A percentile compares a stretch with the other conserved stretches of the same genome.
Evolutionary conservation across 2,888 invertebrate species (phyloP).

Genomic region (Lissocephala sabroskyi): DNA sequence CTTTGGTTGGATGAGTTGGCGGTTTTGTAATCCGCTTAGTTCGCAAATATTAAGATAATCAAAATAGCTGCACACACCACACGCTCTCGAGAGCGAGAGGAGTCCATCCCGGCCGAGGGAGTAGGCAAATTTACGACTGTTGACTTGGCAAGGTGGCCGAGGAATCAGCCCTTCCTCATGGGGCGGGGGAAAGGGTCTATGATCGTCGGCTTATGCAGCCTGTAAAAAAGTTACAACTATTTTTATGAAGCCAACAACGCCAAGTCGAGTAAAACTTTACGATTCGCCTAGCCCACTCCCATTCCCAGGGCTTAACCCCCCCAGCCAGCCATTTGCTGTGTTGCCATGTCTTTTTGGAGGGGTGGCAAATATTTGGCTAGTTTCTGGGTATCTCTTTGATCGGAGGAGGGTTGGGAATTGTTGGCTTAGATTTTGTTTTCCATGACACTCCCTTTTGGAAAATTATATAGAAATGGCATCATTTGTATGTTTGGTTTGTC

Average conservation of each 20-base stretch:
- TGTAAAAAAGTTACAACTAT: constrained; percentile 54
- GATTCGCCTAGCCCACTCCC: not conserved
- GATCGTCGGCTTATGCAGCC: constrained; percentile 50
- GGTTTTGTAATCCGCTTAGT: constrained; percentile 1
- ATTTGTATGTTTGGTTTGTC: too few relatives aligned
- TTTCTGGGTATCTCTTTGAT: not conserved
- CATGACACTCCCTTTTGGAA: too few relatives aligned
- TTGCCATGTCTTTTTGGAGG: too few relatives aligned
- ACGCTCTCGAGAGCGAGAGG: not conserved
- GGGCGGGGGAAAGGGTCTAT: not conserved
- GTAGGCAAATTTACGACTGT: constrained; percentile 44
- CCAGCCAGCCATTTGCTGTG: not conserved
- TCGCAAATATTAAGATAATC: constrained; percentile 35
- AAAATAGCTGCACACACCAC: constrained; percentile 9
- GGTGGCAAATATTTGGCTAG: constrained; percentile 3
- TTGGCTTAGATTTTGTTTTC: too few relatives aligned
- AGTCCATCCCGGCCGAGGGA: not conserved
- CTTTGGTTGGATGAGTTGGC: not conserved
- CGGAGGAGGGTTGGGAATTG: too few relatives aligned
- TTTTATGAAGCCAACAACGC: constrained; percentile 53
- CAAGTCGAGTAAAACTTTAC: not conserved
- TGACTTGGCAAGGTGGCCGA: constrained; percentile 23
- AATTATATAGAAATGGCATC: too few relatives aligned
- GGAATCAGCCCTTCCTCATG: too few relatives aligned
- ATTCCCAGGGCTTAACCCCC: not conserved